Percentiles rank a stretch among this genome's conserved stretches.
Conservation (phyloP, 2,113 vertebrate species). For the Puffinus mauretanicus region DNA sequence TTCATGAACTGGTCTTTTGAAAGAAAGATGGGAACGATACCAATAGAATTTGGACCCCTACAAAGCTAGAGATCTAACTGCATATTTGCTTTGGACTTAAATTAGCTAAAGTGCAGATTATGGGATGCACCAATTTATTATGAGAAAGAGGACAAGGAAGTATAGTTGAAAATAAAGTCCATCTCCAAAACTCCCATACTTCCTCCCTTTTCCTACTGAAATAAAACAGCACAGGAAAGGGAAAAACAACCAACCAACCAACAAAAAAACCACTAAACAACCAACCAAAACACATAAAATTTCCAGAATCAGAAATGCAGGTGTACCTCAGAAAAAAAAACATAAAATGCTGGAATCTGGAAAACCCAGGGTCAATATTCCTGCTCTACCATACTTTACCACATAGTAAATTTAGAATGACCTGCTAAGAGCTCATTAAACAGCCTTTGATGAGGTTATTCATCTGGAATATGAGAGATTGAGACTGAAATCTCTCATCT, state of each 20-base stretch:
- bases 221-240: not conserved
- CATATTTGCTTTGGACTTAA: not conserved
- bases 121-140: not conserved
- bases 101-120: not conserved
- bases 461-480: not conserved
- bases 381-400: not conserved
- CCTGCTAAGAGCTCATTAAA: not conserved
- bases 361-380: not conserved
- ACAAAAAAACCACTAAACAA: not conserved
- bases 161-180: not conserved
- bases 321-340: fast-evolving
- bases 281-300: not conserved
- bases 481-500: not conserved
- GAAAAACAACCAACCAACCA: fast-evolving
- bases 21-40: not conserved
- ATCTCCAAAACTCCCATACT: not conserved
- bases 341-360: not conserved
- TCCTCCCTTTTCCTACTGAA: not conserved
- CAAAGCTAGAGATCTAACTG: not conserved
- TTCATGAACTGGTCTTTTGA: not conserved
- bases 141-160: not conserved
- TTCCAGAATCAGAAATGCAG: not conserved
- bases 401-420: not conserved
- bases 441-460: not conserved
- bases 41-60: not conserved